phyloP scores from a whole-genome alignment of 2,797 vertebrate genomes.

The Peromyscus eremicus region DNA sequence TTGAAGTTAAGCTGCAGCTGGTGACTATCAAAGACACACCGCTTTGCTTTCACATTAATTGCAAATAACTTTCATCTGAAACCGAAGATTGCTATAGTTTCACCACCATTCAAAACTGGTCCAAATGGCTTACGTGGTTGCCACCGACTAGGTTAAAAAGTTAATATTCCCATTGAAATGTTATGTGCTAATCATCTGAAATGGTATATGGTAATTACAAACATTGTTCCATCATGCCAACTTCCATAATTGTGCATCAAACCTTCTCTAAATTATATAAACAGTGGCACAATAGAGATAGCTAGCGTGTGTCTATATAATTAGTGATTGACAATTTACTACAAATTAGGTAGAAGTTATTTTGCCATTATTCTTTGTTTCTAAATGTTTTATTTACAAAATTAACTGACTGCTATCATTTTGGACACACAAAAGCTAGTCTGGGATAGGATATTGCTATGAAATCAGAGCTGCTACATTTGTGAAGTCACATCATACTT shows the following conservation, averaged over 20 bases:
- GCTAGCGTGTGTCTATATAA: background rate
- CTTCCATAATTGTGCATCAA: background rate
- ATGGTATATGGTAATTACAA: background rate
- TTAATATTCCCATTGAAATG: conserved; percentile 34
- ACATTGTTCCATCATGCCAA: background rate
- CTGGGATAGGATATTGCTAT: background rate
- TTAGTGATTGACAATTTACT: background rate
- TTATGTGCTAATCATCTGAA: conserved; percentile 9
- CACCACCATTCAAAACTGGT: conserved; percentile 35
- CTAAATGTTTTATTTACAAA: conserved; percentile 33
- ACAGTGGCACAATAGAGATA: background rate
- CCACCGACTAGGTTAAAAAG: conserved; percentile 30
- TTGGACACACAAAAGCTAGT: background rate
- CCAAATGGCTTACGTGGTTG: conserved; percentile 22
- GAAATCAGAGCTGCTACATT: background rate
- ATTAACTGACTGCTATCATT: conserved; percentile 12
- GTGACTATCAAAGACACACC: background rate
- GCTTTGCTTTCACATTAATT: conserved; percentile 56
- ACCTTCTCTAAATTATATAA: background rate
- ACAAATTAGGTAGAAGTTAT: background rate
- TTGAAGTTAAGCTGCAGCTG: conserved; percentile 2
- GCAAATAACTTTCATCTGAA: conserved; percentile 52
- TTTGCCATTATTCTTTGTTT: background rate
- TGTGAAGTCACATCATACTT: conserved; percentile 1
- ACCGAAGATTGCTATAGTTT: background rate